These are phyloP conservation scores for Oncorhynchus masou DNA, from an alignment of 2,113 vertebrate species.

Conservation along the genomic window DNA sequence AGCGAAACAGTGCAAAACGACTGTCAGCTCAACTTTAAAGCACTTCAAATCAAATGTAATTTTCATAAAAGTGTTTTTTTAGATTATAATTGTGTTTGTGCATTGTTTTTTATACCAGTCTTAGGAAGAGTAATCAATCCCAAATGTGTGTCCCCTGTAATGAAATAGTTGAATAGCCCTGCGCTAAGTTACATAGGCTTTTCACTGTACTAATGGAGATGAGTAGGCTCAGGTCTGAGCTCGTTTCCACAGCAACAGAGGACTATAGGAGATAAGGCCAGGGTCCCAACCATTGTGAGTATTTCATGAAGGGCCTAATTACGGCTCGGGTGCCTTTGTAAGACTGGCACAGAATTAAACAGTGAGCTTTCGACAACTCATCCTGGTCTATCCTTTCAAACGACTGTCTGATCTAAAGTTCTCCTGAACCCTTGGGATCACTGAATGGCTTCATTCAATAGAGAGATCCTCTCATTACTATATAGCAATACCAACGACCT, in stretches of 20 bases:
- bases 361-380: conserved; percentile 20
- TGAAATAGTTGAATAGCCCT: too few relatives aligned
- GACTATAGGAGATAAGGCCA: conserved; percentile 5
- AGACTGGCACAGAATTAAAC: conserved; percentile 19
- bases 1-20: too few relatives aligned
- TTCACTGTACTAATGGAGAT: conserved; percentile 18
- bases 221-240: conserved; percentile 38
- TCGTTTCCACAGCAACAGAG: conserved; percentile 57
- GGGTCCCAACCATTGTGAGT: conserved; percentile 48
- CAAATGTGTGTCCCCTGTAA: too few relatives aligned
- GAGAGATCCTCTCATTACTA: neutral
- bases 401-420: conserved; percentile 11
- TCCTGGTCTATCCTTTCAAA: conserved; percentile 31
- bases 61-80: too few relatives aligned
- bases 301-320: conserved; percentile 65
- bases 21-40: too few relatives aligned
- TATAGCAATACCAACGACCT: neutral
- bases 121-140: too few relatives aligned
- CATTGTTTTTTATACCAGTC: too few relatives aligned
- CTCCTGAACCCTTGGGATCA: conserved; percentile 2
- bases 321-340: conserved; percentile 36
- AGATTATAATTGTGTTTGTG: too few relatives aligned
- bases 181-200: too few relatives aligned
- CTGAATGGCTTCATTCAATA: neutral
- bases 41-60: too few relatives aligned